Evolutionary conservation across 2,113 vertebrate genomes (phyloP).

Genomic region (Oreocharis arfaki): DNA sequence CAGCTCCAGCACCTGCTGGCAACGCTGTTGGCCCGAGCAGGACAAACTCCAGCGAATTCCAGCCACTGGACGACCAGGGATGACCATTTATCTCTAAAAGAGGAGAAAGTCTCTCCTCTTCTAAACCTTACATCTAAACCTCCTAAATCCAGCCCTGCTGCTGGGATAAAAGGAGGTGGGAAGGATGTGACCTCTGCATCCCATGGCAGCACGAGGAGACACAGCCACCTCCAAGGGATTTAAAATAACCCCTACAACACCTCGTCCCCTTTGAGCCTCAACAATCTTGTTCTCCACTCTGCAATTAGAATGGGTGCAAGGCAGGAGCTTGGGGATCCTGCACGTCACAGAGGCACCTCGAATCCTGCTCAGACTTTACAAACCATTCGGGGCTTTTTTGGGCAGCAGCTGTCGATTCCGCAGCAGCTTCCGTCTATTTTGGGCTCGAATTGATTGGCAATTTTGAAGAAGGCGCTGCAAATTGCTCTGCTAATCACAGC

Average conservation of each 20-base stretch:
- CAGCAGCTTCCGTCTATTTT: background rate
- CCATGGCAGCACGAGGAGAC: background rate
- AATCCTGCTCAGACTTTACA: background rate
- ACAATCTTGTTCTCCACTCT: background rate
- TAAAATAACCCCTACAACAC: background rate
- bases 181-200: background rate
- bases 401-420: background rate
- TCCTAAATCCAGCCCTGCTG: background rate
- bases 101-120: background rate
- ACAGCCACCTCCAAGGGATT: background rate
- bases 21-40: background rate
- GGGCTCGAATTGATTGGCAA: conserved; percentile 25
- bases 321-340: background rate
- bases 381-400: background rate
- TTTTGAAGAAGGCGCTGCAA: conserved; percentile 48
- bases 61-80: background rate
- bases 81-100: background rate
- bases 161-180: background rate
- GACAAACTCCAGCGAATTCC: background rate
- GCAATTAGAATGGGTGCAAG: background rate
- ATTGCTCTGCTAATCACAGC: conserved; percentile 51
- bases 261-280: background rate
- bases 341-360: background rate
- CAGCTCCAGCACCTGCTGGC: background rate
- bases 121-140: background rate